phyloP scores from a whole-genome alignment of 2,888 invertebrate genomes.

The Seladonia tumulorum region DNA sequence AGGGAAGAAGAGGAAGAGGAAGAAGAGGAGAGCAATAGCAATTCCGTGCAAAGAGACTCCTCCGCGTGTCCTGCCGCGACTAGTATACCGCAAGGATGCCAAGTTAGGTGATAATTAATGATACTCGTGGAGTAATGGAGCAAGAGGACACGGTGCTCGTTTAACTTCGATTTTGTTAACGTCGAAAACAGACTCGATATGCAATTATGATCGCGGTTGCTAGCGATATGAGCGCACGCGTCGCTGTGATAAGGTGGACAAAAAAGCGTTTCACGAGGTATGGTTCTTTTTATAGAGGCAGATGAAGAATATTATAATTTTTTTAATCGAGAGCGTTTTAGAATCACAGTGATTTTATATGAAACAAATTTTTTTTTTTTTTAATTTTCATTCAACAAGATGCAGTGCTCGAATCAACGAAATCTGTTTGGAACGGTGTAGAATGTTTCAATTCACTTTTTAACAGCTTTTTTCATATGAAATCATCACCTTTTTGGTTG shows the following conservation, averaged over 20 bases:
- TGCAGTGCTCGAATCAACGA: background rate
- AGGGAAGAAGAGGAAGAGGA: conserved; percentile 56
- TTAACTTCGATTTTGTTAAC: conserved; percentile 50
- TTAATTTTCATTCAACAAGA: background rate
- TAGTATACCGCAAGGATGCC: conserved; percentile 90
- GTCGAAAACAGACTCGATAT: conserved; percentile 49
- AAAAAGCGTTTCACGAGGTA: conserved; percentile 43
- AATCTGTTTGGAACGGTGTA: background rate
- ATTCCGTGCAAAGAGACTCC: conserved; percentile 76
- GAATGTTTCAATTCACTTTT: background rate
- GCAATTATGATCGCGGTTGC: conserved; percentile 39
- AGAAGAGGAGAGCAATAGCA: conserved; percentile 52
- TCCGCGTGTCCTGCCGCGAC: conserved; percentile 86
- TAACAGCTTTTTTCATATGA: background rate
- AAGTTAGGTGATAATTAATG: conserved; percentile 95
- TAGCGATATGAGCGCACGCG: conserved; percentile 40
- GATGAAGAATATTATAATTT: conserved; percentile 2
- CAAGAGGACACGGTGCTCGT: conserved; percentile 53
- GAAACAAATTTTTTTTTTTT: background rate
- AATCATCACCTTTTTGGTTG: background rate
- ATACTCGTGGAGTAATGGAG: conserved; percentile 79
- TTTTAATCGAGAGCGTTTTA: background rate
- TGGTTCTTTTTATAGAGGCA: conserved; percentile 18
- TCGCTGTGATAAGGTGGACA: conserved; percentile 55
- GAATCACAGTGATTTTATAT: background rate